A percentile compares a stretch with the other conserved stretches of the same genome.
Conservation (phyloP, 2,113 vertebrate genomes). For the Pithys albifrons region DNA sequence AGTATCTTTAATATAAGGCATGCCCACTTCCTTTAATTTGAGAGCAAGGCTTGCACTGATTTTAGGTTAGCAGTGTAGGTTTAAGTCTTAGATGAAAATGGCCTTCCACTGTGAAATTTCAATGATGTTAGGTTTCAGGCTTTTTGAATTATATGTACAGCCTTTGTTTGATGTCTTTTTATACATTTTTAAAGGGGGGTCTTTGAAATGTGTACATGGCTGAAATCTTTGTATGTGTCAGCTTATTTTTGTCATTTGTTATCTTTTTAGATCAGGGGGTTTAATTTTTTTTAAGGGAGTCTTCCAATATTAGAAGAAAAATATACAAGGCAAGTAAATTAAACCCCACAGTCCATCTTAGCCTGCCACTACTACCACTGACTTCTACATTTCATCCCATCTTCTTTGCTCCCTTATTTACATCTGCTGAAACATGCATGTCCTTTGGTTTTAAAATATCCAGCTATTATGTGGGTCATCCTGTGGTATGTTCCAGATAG, state of each 20-base stretch:
- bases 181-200: neutral
- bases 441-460: neutral
- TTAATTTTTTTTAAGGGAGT: neutral
- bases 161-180: neutral
- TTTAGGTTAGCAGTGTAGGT: neutral
- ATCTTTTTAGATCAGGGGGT: neutral
- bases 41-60: neutral
- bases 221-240: constrained; percentile 7
- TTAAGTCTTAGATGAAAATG: neutral
- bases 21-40: neutral
- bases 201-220: neutral
- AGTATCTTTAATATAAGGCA: neutral
- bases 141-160: neutral
- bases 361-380: neutral
- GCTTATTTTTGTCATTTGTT: neutral
- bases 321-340: neutral
- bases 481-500: neutral
- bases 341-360: neutral
- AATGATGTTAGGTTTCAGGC: neutral
- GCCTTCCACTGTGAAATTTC: neutral
- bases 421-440: neutral
- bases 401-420: neutral
- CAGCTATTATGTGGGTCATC: neutral
- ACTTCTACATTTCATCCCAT: neutral
- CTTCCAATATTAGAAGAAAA: neutral